Evolutionary conservation across 2,888 invertebrate genomes (phyloP).

Genomic region (Latrodectus elegans): DNA sequence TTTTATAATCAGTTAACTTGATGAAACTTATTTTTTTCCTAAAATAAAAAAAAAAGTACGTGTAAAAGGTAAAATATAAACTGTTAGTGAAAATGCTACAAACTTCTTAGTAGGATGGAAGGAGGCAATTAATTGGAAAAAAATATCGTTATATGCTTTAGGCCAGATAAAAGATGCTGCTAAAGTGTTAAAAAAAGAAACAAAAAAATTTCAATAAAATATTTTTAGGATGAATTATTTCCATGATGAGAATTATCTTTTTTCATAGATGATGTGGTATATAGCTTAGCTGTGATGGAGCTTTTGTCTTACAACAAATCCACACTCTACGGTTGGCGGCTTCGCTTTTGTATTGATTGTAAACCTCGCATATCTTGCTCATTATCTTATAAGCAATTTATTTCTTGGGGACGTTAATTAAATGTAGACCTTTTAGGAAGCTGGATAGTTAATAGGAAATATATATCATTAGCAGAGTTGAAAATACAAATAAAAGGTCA

Average conservation of each 20-base stretch:
- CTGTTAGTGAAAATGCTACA: no score
- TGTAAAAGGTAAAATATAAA: no score
- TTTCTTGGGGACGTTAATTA: conserved; percentile 46
- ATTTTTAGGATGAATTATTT: conserved; percentile 35
- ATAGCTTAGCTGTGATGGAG: conserved; percentile 15
- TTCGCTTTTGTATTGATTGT: conserved; percentile 56
- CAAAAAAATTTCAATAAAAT: conserved; percentile 22
- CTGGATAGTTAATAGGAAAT: conserved; percentile 30
- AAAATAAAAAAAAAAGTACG: no score
- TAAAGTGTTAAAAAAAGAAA: conserved; percentile 16
- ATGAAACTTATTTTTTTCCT: no score
- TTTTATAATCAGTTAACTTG: no score
- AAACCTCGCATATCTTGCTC: conserved; percentile 24
- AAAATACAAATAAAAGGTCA: conserved; percentile 27
- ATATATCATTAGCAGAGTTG: background rate
- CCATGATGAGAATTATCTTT: conserved; percentile 1
- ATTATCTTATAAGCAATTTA: conserved; percentile 58
- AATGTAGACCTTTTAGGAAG: conserved; percentile 40
- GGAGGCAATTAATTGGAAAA: no score
- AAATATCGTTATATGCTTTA: background rate
- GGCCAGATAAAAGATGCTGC: background rate
- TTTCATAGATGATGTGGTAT: conserved; percentile 30
- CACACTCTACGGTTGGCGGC: conserved; percentile 47
- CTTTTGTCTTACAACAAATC: conserved; percentile 52
- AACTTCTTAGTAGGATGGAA: no score